These are phyloP conservation scores for Schizaphis graminum DNA, from an alignment of 2,888 invertebrate species.

Conservation along the genomic window DNA sequence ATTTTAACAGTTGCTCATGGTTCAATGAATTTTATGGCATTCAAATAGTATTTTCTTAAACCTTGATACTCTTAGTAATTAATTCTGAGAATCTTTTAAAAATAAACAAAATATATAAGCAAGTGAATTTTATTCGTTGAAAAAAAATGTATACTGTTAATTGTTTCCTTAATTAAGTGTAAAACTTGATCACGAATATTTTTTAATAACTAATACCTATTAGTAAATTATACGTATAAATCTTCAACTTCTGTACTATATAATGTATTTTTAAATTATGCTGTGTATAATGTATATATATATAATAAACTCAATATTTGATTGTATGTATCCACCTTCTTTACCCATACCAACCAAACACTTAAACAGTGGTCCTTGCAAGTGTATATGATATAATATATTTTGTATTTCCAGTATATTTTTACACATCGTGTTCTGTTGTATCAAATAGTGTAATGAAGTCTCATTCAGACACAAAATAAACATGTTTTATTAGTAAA, in stretches of 20 bases:
- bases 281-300: no score
- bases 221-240: not conserved
- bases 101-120: not conserved
- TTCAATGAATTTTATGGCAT: slow-evolving; percentile 21
- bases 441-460: not conserved
- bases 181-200: not conserved
- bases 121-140: not conserved
- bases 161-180: not conserved
- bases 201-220: not conserved
- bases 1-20: not conserved
- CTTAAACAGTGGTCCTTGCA: not conserved
- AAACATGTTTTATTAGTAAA: not conserved
- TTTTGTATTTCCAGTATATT: not conserved
- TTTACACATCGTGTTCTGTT: not conserved
- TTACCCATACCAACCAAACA: not conserved
- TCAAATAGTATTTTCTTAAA: not conserved
- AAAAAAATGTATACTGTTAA: not conserved
- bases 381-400: not conserved
- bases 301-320: not conserved
- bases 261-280: not conserved
- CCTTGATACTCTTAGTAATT: slow-evolving; percentile 10
- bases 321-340: not conserved
- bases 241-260: not conserved
- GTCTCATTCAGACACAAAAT: not conserved
- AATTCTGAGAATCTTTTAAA: not conserved